Evolutionary conservation across 2,888 invertebrate genomes (phyloP), one percentile per base, ranked within the genome.

Genomic region (Xylota sylvarum): DNA sequence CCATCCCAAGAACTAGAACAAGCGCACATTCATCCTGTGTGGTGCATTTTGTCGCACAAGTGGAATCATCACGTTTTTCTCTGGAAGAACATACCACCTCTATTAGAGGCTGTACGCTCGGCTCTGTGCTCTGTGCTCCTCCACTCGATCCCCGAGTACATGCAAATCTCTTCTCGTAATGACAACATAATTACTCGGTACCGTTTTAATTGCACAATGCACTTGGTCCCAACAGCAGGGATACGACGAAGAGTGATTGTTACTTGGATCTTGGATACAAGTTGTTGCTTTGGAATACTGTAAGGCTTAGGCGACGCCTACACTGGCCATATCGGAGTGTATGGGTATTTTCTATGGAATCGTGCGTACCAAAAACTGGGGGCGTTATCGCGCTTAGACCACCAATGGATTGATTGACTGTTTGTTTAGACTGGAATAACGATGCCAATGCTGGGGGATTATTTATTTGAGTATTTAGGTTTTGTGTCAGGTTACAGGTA

Each of bases 141-240:
- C 23, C 46, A 67, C 70, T 58, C 23, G 60, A 80, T 69, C 17
- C 46, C 23, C 35, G 74, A 77, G 81, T 43, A 73, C 86, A 86
- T 81, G 86, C 86, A 86, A 86, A 86, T 86, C 86, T 81, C 82
- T 82, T 77, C 82, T 78, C 86, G 86, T 86, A 86, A 86, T 86
- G 86, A 86, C 86, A 86, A 86, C 86, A 86, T 86, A 86, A 86
- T 86, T 86, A 82, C 82, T 86, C 35, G 86, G 78, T 86, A 86
- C 86, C 86, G 86, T 86, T 86, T 86, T 86, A 86, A 86, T 86
- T 86, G 86, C 82, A 86, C 81, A 77, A 82, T 86, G 82, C 82
- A 82, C 82, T 82, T 78, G 86, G 73, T 72, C 50, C 43, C 62
- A 50, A 52, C 79, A 32, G 32, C 14, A 43, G 37, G 48, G 72